Evolutionary conservation across 2,797 vertebrate species (phyloP), one percentile per base, ranked within the genome.

Genomic region (Hydrolagus colliei): DNA sequence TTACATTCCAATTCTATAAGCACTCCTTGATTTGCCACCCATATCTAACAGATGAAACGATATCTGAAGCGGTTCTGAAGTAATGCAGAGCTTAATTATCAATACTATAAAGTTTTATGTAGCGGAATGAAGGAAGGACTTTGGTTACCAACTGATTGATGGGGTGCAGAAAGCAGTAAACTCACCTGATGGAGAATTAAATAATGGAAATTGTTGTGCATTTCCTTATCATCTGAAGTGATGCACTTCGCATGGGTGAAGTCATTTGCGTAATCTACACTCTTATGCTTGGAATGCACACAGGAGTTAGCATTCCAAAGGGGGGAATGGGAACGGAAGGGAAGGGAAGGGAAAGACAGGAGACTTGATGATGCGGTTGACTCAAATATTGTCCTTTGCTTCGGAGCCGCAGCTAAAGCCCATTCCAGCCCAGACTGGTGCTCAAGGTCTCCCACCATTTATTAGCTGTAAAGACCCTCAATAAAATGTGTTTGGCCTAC

Each of bases 1-100:
- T 84, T 67, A 84, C 79, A 68, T 67, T 84, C 65, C 32, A 67
- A 84, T 84, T 84, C 32, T 12, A 7, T 16, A 84, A 71, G 79
- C 62, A 10, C 68, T 41, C 32, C 79, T 68, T 84, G 79, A 84
- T 84, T 84, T 84, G 79, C 79, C 79, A 68, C 79, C 79, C 79
- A 18, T 16, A 65, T 68, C 79, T 84, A 84, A 84, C 63, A 71
- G 14, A 18, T 71, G 79, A 71, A 84, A 84, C 68, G 22, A 84
- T 84, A 82, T n/a, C 65, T 18, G 41, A 84, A 68, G 79, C 52
- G 63, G 32, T 84, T 71, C 79, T 84, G 41, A 68, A 20, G 79
- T 84, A 84, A 84, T 84, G 65, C 68, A 84, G 67, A 84, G 79
- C 52, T 84, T 84, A 84, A 84, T 84, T 84, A 84, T 84, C 79